A percentile compares a stretch with the other conserved stretches of the same genome.
These are phyloP conservation scores for Drosophila anomelani DNA, from an alignment of 2,888 invertebrate species.

Conservation along the genomic window DNA sequence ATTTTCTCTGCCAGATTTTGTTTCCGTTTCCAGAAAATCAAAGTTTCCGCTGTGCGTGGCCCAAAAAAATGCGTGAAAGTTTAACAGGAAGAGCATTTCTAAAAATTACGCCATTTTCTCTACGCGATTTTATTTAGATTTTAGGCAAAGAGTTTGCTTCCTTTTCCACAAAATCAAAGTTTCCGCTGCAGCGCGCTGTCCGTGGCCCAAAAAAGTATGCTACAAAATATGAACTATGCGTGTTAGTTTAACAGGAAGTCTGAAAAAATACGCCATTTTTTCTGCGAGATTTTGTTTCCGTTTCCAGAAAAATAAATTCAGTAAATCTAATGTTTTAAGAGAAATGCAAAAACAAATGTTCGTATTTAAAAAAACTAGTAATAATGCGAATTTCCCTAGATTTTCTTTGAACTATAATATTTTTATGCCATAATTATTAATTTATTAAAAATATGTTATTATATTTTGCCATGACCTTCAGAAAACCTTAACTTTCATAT, in stretches of 20 bases:
- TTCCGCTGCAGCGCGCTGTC: no score
- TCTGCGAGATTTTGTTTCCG: neutral
- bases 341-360: no score
- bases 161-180: constrained; percentile 17
- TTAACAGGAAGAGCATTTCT: neutral
- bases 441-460: neutral
- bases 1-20: no score
- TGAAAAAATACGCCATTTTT: neutral
- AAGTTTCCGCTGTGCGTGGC: constrained; percentile 1
- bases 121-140: neutral
- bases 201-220: constrained; percentile 27
- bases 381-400: no score
- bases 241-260: neutral
- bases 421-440: no score
- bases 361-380: no score
- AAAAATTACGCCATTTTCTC: neutral
- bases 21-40: constrained; percentile 18
- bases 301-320: neutral
- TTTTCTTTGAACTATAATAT: no score
- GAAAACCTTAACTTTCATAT: neutral
- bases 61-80: constrained; percentile 14
- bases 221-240: constrained; percentile 4
- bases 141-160: neutral
- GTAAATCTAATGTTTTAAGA: no score
- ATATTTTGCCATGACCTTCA: neutral